Evolutionary conservation across 2,113 vertebrate genomes (phyloP).

Genomic region (Notechis scutatus): DNA sequence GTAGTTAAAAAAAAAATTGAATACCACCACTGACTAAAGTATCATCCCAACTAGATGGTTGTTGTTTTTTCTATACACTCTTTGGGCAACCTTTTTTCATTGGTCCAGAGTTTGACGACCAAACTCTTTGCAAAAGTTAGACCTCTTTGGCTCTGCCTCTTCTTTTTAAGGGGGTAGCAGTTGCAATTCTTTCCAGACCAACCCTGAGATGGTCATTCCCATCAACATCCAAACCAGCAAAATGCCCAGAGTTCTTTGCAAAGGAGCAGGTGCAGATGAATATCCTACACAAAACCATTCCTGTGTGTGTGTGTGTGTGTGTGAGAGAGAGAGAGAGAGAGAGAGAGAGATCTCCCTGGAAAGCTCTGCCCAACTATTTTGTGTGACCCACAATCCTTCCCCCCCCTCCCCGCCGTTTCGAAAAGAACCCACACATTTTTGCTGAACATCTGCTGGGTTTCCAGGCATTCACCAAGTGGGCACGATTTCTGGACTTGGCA

Average conservation of each 20-base stretch:
- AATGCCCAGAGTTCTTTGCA: not conserved
- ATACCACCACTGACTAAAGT: not conserved
- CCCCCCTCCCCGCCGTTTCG: not conserved
- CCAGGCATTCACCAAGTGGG: not conserved
- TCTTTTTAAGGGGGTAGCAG: not conserved
- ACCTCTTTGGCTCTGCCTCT: not conserved
- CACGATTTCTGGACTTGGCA: not conserved
- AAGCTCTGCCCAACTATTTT: not conserved
- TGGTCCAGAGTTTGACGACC: not conserved
- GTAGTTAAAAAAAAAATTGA: too few relatives aligned
- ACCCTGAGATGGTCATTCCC: not conserved
- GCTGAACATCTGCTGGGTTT: not conserved
- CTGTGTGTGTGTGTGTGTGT: too few relatives aligned
- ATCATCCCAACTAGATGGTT: not conserved
- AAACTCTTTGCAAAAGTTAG: not conserved
- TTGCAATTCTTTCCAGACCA: not conserved
- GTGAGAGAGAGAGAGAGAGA: too few relatives aligned
- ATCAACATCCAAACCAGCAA: not conserved
- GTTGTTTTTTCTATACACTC: not conserved
- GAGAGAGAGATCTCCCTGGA: not conserved
- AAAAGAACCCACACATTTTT: not conserved
- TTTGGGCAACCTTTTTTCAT: not conserved
- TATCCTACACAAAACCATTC: not conserved
- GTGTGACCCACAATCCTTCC: not conserved
- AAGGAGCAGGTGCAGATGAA: not conserved